A percentile compares a stretch with the other conserved stretches of the same genome.
Evolutionary conservation across 2,113 vertebrate species (phyloP).

Genomic region (Thunnus thynnus): DNA sequence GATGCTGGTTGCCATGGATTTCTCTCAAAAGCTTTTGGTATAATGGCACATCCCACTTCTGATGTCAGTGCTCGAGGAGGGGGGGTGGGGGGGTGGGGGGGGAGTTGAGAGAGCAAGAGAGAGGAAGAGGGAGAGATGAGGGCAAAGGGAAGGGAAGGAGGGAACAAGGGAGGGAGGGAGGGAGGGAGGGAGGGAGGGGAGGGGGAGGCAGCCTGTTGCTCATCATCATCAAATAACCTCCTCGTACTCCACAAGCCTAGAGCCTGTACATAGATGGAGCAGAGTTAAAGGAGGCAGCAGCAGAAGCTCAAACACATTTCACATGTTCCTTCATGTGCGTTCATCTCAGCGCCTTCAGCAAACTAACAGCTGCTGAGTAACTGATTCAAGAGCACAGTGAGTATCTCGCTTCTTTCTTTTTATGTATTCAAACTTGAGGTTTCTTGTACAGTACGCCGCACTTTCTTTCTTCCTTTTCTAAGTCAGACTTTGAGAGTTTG

Average conservation of each 20-base stretch:
- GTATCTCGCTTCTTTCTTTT: constrained; percentile 44
- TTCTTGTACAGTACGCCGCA: neutral
- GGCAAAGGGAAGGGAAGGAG: constrained; percentile 47
- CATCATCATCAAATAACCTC: constrained; percentile 75
- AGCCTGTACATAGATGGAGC: constrained; percentile 62
- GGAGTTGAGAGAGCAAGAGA: constrained; percentile 37
- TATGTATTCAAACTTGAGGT: neutral
- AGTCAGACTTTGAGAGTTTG: constrained; percentile 46
- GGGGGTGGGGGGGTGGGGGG: constrained; percentile 21
- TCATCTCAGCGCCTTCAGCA: constrained; percentile 12
- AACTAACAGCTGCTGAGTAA: constrained; percentile 30
- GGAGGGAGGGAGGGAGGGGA: neutral
- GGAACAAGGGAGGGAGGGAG: neutral
- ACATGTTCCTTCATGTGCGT: constrained; percentile 1
- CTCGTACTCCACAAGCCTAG: constrained; percentile 64
- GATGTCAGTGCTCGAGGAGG: constrained; percentile 81
- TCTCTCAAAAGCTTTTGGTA: constrained; percentile 83
- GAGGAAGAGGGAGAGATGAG: constrained; percentile 37
- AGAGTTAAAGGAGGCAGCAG: constrained; percentile 54
- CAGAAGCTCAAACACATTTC: constrained; percentile 29
- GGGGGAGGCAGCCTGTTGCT: constrained; percentile 84
- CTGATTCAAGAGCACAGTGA: constrained; percentile 60
- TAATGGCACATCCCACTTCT: constrained; percentile 85
- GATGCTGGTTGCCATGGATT: constrained; percentile 87
- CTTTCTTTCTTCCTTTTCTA: neutral